phyloP scores from a whole-genome alignment of 2,797 vertebrate species.

The Pseudomugil tenellus region DNA sequence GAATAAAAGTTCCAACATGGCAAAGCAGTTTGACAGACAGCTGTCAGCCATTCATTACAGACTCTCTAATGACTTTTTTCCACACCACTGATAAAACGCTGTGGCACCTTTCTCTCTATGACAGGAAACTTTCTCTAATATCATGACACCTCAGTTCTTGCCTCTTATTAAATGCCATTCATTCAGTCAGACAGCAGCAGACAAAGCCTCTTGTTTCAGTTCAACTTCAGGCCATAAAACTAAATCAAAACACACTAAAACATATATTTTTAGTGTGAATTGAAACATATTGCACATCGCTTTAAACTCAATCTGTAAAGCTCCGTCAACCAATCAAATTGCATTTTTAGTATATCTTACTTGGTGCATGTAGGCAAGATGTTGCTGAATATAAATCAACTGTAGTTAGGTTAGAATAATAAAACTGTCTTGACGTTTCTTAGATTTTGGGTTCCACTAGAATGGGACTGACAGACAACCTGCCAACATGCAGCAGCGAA shows the following conservation, averaged over 20 bases:
- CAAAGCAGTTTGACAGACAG: constrained; percentile 68
- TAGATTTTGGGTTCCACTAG: not conserved
- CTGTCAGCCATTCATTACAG: constrained; percentile 68
- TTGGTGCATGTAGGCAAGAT: not conserved
- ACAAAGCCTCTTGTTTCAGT: constrained; percentile 11
- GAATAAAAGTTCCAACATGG: constrained; percentile 45
- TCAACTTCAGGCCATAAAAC: constrained; percentile 6
- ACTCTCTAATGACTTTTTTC: constrained; percentile 57
- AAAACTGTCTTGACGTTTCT: not conserved
- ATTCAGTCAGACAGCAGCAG: constrained; percentile 29
- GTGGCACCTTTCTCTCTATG: constrained; percentile 42
- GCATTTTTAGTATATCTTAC: not conserved
- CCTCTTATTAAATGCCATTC: constrained; percentile 60
- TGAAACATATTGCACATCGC: not conserved
- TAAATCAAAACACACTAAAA: constrained; percentile 2
- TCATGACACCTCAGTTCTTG: constrained; percentile 61
- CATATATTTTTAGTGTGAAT: not conserved
- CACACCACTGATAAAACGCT: constrained; percentile 43
- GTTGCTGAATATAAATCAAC: not conserved
- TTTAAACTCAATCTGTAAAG: not conserved
- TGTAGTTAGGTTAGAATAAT: not conserved
- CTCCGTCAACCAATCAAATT: not conserved
- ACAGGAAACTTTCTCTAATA: constrained; percentile 50
- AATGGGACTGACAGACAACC: not conserved
- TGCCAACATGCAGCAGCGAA: constrained; percentile 39